These are phyloP conservation scores for Columba guinea DNA, from an alignment of 2,797 vertebrate genomes.

Conservation along the genomic window DNA sequence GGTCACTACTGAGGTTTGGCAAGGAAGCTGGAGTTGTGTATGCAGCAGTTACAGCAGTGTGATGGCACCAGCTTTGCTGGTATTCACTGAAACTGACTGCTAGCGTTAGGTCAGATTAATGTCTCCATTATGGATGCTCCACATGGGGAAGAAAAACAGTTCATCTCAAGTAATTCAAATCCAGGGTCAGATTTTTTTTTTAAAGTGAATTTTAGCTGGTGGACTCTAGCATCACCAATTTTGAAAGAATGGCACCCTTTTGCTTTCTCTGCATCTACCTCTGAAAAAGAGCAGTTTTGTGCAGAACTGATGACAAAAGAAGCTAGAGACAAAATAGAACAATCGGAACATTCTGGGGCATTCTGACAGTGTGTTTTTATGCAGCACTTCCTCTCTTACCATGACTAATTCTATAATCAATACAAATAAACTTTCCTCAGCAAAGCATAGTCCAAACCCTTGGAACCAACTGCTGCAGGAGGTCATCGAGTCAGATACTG, in stretches of 20 bases:
- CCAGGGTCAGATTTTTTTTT: neutral
- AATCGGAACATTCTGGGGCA: neutral
- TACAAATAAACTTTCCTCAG: constrained; percentile 2
- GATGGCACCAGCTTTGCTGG: neutral
- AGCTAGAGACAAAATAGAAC: neutral
- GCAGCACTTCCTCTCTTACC: neutral
- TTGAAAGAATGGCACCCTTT: neutral
- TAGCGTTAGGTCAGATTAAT: neutral
- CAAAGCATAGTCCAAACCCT: neutral
- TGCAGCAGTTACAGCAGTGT: fast-evolving
- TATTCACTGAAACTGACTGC: neutral
- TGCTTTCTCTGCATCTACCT: neutral
- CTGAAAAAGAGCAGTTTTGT: neutral
- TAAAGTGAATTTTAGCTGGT: neutral
- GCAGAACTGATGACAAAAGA: neutral
- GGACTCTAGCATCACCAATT: neutral
- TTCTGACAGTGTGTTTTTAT: neutral
- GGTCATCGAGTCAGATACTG: constrained; percentile 41
- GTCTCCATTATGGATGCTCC: neutral
- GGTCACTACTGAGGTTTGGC: neutral
- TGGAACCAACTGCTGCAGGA: constrained; percentile 51
- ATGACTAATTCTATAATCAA: constrained; percentile 18
- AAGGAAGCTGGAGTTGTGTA: neutral
- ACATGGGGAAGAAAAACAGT: fast-evolving
- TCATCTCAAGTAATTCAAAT: neutral